Base-by-base conservation (phyloP, 2,113 vertebrate species). In the Phodopus roborovskii region DNA sequence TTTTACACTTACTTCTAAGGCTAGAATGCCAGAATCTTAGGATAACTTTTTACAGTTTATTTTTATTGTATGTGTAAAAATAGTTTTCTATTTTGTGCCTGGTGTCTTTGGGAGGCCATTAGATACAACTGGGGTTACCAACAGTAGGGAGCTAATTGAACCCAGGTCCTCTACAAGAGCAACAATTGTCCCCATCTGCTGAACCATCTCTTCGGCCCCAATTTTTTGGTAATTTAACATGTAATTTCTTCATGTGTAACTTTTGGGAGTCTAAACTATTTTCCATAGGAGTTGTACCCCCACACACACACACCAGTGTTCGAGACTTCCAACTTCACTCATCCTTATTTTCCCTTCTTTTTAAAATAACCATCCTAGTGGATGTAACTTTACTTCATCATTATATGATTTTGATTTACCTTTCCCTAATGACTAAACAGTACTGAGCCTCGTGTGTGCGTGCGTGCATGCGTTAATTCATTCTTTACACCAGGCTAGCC, bases 351-450 rank as follows among this genome's bases (percentile, higher is more conserved):
- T 84, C 86, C 22, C 33, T 70, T 85, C 48, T 36, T 60, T 82
- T 73, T 78, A 48, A 64, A 83, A 53, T 50, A 66, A 3, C 16
- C 64, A 62, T 68, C 39, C 22, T 79, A 28, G 3, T 79, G 4
- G n/a, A 9, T 73, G 0, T 70, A 58, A 64, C 58, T 60, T 53
- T 60, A 60, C 1, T 19, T 78, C 24, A 75, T 64, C 7, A 1
- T 83, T 60, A n/a, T 53, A 20, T 90, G 45, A 28, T 70, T 88
- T 95, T 78, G 16, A 83, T 75, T 93, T 94, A 16, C 58, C 12
- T 94, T 95, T 89, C 30, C 77, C 16, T 89, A 48, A 85, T 15
- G 60, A 75, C 26, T 42, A 73, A 58, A 60, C 26, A 20, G 56
- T 60, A 10, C 10, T 53, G 58, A 60, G 17, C 78, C 45, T n/a